Evolutionary conservation across 53 echinoderm and acorn worm species (phyloP), one percentile per base, ranked within the genome.

Genomic region (Echinometra lucunter): DNA sequence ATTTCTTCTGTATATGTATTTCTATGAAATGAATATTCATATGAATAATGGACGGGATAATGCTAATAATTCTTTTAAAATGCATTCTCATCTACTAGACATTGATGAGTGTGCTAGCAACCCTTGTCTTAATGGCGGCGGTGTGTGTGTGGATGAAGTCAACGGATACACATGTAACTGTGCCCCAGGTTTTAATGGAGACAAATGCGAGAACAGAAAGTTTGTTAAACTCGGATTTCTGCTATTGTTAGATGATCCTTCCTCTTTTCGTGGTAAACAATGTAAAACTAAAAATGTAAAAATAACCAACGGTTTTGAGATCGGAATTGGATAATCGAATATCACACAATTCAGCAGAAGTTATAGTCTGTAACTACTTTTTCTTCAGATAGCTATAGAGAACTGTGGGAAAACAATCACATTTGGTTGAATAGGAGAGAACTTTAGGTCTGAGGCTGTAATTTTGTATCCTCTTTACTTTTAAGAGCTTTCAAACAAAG

Each of bases 21-120:
- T 2, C 21, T 2, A 5, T 60, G 1, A 60, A 25, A 16, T 56
- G 10, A 56, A 57, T 57, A 18, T 58, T 58, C 16, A 3, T 60
- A 21, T 0, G 21, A 21, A 21, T 23, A 60, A 0, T 16, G 38
- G 23, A 25, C 9, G 23, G 21, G 2, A 16, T 8, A 3, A 42
- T 83, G 44, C 44, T 45, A 42, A 42, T 49, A 27, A 83, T 44
- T 44, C 45, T 42, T 27, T 83, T 40, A 19, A 27, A 83, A n/a
- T 9, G 6, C 44, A 17, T 45, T 6, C 13, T 47, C 13, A n/a
- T 45, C 88, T 37, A 66, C 66, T 66, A 91, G 91, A 91, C 45
- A 91, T 91, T n/a, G 91, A 91, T 45, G 91, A 91, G 49, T 91
- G 91, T 63, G 91, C 67, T 42, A 37, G 45, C 45, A 3, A 27